These are phyloP conservation scores for Poecile montanus DNA, from an alignment of 2,797 vertebrate genomes.

Conservation along the genomic window DNA sequence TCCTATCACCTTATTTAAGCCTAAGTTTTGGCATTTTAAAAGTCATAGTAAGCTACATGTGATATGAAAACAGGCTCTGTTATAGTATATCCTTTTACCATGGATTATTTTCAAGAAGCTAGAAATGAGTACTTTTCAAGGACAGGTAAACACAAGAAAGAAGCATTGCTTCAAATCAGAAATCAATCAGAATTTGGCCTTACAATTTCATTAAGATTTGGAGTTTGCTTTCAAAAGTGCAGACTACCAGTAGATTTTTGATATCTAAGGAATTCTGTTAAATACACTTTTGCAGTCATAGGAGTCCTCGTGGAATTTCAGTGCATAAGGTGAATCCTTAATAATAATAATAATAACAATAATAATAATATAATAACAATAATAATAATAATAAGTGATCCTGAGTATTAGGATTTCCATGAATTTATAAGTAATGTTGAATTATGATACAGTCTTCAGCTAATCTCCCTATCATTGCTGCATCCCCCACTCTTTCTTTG, in stretches of 20 bases:
- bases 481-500: not conserved
- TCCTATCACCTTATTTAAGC: not conserved
- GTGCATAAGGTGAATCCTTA: fast-evolving
- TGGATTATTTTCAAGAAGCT: not conserved
- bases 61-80: not conserved
- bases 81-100: not conserved
- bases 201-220: not conserved
- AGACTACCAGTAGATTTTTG: not conserved
- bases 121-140: not conserved
- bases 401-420: not conserved
- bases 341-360: too few species aligned
- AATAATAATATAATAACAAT: too few species aligned
- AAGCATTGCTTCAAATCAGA: not conserved
- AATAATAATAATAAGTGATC: too few species aligned
- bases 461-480: not conserved
- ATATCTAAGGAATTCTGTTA: not conserved
- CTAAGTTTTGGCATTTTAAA: not conserved
- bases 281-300: not conserved
- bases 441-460: not conserved
- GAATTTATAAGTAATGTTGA: not conserved
- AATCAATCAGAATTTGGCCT: not conserved
- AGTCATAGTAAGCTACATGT: not conserved
- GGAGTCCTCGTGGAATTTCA: not conserved
- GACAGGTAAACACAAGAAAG: not conserved
- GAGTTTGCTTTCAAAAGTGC: not conserved